These are phyloP conservation scores for Oligia latruncula DNA, from an alignment of 2,888 invertebrate species.

Conservation along the genomic window DNA sequence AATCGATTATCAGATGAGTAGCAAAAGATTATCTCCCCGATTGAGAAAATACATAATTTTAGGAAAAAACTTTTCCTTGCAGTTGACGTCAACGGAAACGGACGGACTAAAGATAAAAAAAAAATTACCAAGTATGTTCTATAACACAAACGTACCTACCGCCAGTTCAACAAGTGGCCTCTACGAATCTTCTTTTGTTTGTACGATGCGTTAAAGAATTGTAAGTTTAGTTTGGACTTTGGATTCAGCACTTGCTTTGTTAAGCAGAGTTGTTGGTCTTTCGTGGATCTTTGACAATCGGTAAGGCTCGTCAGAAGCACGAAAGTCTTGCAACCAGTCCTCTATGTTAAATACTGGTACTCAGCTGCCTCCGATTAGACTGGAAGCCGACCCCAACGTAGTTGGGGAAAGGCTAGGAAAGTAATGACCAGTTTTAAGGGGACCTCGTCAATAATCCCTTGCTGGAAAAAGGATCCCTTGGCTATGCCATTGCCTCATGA, in stretches of 20 bases:
- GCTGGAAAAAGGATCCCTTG: background rate
- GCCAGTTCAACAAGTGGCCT: background rate
- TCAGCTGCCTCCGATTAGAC: background rate
- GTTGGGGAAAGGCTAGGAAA: background rate
- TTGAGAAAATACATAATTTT: background rate
- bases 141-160: background rate
- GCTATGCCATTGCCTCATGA: background rate
- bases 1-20: slow-evolving; percentile 2
- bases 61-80: background rate
- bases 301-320: background rate
- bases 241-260: background rate
- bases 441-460: background rate
- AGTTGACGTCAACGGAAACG: background rate
- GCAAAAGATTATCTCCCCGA: slow-evolving; percentile 14
- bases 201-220: too few species aligned
- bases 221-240: background rate
- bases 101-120: background rate
- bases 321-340: background rate
- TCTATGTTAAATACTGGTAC: background rate
- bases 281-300: background rate
- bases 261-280: too few species aligned
- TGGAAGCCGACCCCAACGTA: background rate
- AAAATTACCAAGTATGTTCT: background rate
- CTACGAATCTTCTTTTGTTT: background rate
- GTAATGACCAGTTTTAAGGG: background rate